These are phyloP conservation scores for Drosophila ercepeae DNA, from an alignment of 1,140 invertebrate genomes.

Conservation along the genomic window DNA sequence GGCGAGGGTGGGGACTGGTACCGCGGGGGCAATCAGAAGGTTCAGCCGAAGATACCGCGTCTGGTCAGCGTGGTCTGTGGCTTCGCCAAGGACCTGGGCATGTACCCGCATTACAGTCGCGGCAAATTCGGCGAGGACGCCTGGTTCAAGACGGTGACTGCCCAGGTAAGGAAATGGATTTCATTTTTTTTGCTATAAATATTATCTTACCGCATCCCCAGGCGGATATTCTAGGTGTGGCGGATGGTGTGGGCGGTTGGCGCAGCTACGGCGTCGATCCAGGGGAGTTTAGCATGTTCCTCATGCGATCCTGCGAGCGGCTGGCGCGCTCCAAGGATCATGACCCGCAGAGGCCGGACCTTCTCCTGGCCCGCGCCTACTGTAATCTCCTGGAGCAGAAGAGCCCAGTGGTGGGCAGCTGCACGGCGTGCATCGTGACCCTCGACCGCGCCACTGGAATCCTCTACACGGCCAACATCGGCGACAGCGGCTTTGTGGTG, in stretches of 20 bases:
- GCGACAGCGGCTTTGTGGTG: slow-evolving; percentile 98
- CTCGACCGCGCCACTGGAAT: slow-evolving; percentile 93
- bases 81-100: slow-evolving; percentile 45
- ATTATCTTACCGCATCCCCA: background rate
- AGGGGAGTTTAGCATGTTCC: slow-evolving; percentile 44
- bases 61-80: slow-evolving; percentile 53
- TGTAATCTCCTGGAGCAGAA: slow-evolving; percentile 85
- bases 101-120: slow-evolving; percentile 6
- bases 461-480: slow-evolving; percentile 97
- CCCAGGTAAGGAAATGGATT: background rate
- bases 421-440: slow-evolving; percentile 88
- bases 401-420: slow-evolving; percentile 76
- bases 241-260: slow-evolving; percentile 63
- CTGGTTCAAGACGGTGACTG: slow-evolving; percentile 45
- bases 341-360: slow-evolving; percentile 14
- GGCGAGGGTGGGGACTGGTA: background rate
- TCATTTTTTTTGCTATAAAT: too few species aligned
- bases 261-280: slow-evolving; percentile 55
- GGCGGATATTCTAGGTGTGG: slow-evolving; percentile 50
- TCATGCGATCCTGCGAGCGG: slow-evolving; percentile 55
- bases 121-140: slow-evolving; percentile 67
- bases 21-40: background rate
- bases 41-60: background rate
- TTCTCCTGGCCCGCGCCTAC: slow-evolving; percentile 42
- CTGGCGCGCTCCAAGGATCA: slow-evolving; percentile 14